Evolutionary conservation across 2,113 vertebrate species (phyloP).

Genomic region (Spheniscus mendiculus): DNA sequence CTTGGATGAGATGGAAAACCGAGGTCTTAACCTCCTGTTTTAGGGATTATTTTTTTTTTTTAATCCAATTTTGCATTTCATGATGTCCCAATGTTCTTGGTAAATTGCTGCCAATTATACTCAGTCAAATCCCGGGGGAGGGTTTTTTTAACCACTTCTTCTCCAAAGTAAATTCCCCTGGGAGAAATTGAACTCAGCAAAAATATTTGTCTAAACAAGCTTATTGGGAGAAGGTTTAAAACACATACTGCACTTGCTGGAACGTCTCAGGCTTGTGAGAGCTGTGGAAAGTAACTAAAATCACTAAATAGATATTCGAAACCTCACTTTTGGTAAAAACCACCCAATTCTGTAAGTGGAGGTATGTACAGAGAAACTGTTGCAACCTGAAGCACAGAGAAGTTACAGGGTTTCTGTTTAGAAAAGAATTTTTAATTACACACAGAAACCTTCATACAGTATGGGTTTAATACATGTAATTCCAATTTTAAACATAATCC

Average conservation of each 20-base stretch:
- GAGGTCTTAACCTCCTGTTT: background rate
- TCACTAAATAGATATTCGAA: background rate
- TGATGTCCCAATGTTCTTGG: background rate
- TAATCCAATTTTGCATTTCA: background rate
- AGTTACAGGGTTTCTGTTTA: background rate
- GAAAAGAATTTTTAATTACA: background rate
- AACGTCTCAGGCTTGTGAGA: background rate
- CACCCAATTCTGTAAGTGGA: background rate
- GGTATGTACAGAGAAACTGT: background rate
- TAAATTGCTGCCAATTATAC: background rate
- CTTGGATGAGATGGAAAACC: background rate
- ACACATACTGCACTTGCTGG: background rate
- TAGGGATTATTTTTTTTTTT: background rate
- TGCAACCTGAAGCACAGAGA: background rate
- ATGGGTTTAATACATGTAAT: background rate
- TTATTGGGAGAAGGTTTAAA: background rate
- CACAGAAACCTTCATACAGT: background rate
- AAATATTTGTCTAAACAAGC: background rate
- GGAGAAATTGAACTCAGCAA: background rate
- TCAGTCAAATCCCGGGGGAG: background rate
- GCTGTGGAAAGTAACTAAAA: background rate
- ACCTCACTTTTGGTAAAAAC: background rate
- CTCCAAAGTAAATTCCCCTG: background rate
- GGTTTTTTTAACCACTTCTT: background rate
- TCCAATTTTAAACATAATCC: background rate